Conservation (phyloP, 2,113 vertebrate genomes). For the Poeciliopsis occidentalis region DNA sequence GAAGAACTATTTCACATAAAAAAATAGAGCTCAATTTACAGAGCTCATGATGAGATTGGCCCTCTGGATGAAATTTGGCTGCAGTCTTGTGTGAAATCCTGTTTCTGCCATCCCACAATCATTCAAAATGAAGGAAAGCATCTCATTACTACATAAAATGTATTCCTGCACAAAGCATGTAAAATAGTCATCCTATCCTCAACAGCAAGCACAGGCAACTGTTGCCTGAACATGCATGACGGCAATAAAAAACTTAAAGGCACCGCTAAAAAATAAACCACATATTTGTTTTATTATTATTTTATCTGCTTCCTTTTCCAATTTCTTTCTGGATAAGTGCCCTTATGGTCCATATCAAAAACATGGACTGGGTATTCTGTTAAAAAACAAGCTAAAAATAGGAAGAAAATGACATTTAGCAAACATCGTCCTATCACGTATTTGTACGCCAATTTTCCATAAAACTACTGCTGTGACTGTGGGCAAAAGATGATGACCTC, state of each 20-base stretch:
- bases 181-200: neutral
- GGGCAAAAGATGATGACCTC: constrained; percentile 49
- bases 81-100: too few relatives aligned
- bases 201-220: neutral
- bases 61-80: neutral
- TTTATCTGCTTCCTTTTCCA: neutral
- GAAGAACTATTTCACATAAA: too few relatives aligned
- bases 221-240: neutral
- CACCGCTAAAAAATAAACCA: neutral
- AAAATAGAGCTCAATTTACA: too few relatives aligned
- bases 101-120: too few relatives aligned
- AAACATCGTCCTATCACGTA: constrained; percentile 52
- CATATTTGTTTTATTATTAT: neutral
- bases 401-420: constrained; percentile 64
- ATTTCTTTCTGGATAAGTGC: neutral
- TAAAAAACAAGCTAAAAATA: constrained; percentile 38
- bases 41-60: too few relatives aligned
- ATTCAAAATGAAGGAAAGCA: too few relatives aligned
- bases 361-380: neutral
- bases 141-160: neutral
- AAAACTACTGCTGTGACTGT: constrained; percentile 27
- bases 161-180: neutral
- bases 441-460: constrained; percentile 3
- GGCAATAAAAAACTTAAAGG: neutral
- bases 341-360: neutral